phyloP scores from a whole-genome alignment of 1,140 invertebrate species.

The Ips typographus region DNA sequence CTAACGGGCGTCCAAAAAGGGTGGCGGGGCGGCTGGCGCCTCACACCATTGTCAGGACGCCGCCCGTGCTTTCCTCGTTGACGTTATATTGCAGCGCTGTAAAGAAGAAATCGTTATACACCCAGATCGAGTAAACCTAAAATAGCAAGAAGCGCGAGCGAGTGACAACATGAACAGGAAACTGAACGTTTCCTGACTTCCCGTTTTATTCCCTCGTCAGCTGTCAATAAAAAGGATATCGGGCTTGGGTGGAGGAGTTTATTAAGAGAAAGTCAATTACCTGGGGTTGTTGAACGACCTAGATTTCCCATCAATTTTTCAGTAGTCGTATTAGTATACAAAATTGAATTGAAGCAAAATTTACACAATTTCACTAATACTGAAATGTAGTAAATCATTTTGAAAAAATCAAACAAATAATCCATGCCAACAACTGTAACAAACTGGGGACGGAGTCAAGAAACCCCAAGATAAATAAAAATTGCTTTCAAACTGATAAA shows the following conservation, averaged over 20 bases:
- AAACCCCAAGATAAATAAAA: no score
- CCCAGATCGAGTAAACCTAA: no score
- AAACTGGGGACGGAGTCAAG: no score
- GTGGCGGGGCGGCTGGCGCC: constrained; percentile 4
- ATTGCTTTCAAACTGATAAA: no score
- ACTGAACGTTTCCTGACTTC: constrained; percentile 1
- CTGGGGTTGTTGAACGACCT: not conserved
- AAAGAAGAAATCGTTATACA: no score
- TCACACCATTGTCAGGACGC: constrained; percentile 10
- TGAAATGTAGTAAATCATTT: constrained; percentile 4
- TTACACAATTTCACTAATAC: constrained; percentile 5
- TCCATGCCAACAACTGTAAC: not conserved
- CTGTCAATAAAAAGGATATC: constrained; percentile 12
- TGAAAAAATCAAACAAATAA: constrained; percentile 12
- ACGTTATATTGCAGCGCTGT: no score
- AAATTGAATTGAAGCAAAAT: constrained; percentile 16
- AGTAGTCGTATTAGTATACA: constrained; percentile 6
- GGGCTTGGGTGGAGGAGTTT: not conserved
- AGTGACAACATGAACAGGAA: constrained; percentile 4
- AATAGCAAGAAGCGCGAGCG: no score
- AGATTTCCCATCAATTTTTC: not conserved
- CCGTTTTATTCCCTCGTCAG: not conserved
- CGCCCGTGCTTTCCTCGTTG: no score
- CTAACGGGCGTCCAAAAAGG: constrained; percentile 34
- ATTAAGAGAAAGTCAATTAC: not conserved